Evolutionary conservation across 2,888 invertebrate species (phyloP).

Genomic region (Drosophila birchii): DNA sequence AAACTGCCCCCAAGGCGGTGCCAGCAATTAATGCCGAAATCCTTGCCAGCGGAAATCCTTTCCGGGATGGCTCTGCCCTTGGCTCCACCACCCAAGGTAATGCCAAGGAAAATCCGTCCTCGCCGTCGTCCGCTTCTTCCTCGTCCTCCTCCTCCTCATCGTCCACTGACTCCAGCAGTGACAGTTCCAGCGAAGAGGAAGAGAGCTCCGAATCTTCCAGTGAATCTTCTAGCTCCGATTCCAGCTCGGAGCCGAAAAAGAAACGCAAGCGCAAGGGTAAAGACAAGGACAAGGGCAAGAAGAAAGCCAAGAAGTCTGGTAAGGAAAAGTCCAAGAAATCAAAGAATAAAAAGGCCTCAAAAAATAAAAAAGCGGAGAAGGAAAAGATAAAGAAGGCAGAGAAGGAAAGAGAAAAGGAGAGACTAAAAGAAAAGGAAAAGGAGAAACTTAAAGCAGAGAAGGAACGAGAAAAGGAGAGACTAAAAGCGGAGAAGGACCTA

Average conservation of each 20-base stretch:
- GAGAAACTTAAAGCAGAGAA: conserved; percentile 24
- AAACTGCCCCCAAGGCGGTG: conserved; percentile 85
- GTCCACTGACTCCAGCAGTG: conserved; percentile 55
- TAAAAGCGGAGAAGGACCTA: conserved; percentile 40
- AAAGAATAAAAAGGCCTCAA: conserved; percentile 53
- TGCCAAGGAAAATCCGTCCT: conserved; percentile 22
- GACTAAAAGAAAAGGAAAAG: conserved; percentile 51
- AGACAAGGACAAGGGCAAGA: conserved; percentile 59
- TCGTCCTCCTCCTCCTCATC: conserved; percentile 48
- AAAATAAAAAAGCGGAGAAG: conserved; percentile 50
- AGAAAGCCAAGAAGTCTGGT: conserved; percentile 48
- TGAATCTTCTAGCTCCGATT: conserved; percentile 62
- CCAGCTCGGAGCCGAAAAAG: conserved; percentile 54
- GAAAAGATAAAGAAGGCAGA: conserved; percentile 48
- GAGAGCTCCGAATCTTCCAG: conserved; percentile 55
- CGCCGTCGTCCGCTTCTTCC: conserved; percentile 24
- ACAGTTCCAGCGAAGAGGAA: conserved; percentile 51
- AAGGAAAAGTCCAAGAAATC: conserved; percentile 51
- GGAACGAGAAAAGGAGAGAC: conserved; percentile 38
- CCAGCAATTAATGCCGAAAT: conserved; percentile 83
- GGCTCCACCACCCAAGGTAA: conserved; percentile 44
- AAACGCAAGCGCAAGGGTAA: conserved; percentile 62
- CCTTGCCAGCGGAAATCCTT: conserved; percentile 76
- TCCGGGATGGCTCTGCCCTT: conserved; percentile 55
- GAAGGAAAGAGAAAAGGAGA: conserved; percentile 52